These are phyloP conservation scores for Troglohyphantes excavatus DNA, from an alignment of 2,888 invertebrate species.

Conservation along the genomic window DNA sequence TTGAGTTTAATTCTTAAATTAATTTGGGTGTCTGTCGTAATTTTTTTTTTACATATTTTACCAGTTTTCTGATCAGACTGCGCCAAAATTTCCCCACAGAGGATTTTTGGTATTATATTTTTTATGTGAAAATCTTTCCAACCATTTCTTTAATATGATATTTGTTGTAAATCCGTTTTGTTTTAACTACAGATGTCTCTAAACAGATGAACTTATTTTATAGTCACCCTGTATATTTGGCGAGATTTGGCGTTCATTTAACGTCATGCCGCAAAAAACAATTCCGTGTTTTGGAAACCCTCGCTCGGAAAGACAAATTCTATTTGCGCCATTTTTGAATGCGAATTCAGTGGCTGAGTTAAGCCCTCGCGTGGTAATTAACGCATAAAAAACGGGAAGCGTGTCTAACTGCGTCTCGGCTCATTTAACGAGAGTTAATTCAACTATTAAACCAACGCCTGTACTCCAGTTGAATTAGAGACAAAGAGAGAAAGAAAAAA, in stretches of 20 bases:
- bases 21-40: too few relatives aligned
- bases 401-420: constrained; percentile 1
- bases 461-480: not conserved
- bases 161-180: too few relatives aligned
- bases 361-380: not conserved
- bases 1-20: too few relatives aligned
- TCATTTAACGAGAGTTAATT: constrained; percentile 5
- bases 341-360: not conserved
- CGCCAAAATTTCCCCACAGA: too few relatives aligned
- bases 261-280: not conserved
- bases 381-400: not conserved
- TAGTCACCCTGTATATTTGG: too few relatives aligned
- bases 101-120: too few relatives aligned
- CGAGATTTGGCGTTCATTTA: not conserved
- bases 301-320: not conserved
- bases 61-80: too few relatives aligned
- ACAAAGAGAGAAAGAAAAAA: not conserved
- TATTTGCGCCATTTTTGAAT: not conserved
- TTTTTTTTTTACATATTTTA: too few relatives aligned
- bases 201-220: too few relatives aligned
- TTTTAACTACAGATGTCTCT: too few relatives aligned
- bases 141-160: too few relatives aligned
- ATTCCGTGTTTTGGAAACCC: not conserved
- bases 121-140: too few relatives aligned
- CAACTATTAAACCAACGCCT: not conserved